Evolutionary conservation across 2,797 vertebrate genomes (phyloP), one percentile per base, ranked within the genome.

Genomic region (Hippocampus kuda): DNA sequence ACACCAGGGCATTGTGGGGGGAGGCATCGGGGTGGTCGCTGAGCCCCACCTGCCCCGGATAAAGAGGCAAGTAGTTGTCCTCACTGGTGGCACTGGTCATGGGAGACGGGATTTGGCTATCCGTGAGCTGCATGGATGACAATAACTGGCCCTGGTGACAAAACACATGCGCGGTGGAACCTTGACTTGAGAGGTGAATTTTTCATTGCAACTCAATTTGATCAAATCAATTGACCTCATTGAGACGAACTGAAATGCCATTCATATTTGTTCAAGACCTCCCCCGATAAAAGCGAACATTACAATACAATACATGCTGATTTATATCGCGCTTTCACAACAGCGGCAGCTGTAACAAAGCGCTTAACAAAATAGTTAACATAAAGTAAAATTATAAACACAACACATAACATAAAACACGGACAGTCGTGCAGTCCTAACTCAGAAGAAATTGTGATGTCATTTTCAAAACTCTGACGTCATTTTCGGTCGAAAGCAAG

Each of bases 11-110:
- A 11, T 91, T 82, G 24, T 89, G 85, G 15, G 78, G 77, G 22
- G 89, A 78, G 2, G 59, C 73, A 3, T 42, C 68, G 1, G 73
- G 56, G 85, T 81, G 87, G 73, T 75, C 41, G 5, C 57, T 67
- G 65, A 81, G 73, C 0, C 71, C 77, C 76, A 90, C 69, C 1
- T 90, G 87, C 48, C 88, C 68, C 11, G 91, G 75, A 76, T 94
- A 95, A 68, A 94, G 84, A 0, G 92, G 87, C 76, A 94, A 79
- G 68, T 92, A 95, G 73, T 88, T 88, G 38, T 90, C 92, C 68
- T 87, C 75, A 69, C 77, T 81, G 67, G 86, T 74, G 51, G 72
- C 86, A 68, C 77, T 81, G 68, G 90, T 74, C 67, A 92, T 85
- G 46, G 84, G 66, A 12, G 88, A 67, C 41, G 81, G 48, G 54